Evolutionary conservation across 2,888 invertebrate species (phyloP), one percentile per base, ranked within the genome.

Genomic region (Electrophaes corylata): DNA sequence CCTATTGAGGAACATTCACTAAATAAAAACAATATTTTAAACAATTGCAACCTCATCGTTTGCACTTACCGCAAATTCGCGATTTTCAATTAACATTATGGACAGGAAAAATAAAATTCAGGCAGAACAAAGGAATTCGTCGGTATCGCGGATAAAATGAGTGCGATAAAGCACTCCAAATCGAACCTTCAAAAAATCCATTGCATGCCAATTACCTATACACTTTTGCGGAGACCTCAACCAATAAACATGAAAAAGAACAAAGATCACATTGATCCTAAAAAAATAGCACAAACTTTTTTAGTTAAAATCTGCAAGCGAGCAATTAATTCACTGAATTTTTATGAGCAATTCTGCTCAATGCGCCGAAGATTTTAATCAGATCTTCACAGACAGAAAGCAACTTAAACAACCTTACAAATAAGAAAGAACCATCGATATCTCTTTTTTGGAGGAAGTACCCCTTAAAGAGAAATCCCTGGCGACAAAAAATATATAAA

Each of bases 61-160:
- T 71, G 73, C 72, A 76, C 63, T 81, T 76, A 78, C 80, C 79
- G 64, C 76, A 75, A 71, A 71, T 81, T 83, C 79, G 64, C 76
- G 76, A 71, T 71, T 81, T 83, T 75, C 79, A 81, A 82, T 84
- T 83, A 84, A 76, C 82, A 76, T 76, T 77, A 77, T 78, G 70
- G 71, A 74, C 78, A 79, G 80, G 81, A 84, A 84, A 84, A 84
- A 82, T 81, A 83, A 82, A 81, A 77, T 68, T 65, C 70, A 72
- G 64, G 50, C 72, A 57, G 73, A 75, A 84, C 79, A 83, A 84
- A 80, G 75, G 73, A 76, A 67, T 76, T 78, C 75, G 75, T 79
- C 72, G 75, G 71, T 77, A 79, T 74, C 76, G 72, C 76, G 72
- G 78, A 78, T 76, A 72, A 76, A 81, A 75, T 72, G 41, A 33